Evolutionary conservation across 2,888 invertebrate species (phyloP).

Genomic region (Lasius platythorax): DNA sequence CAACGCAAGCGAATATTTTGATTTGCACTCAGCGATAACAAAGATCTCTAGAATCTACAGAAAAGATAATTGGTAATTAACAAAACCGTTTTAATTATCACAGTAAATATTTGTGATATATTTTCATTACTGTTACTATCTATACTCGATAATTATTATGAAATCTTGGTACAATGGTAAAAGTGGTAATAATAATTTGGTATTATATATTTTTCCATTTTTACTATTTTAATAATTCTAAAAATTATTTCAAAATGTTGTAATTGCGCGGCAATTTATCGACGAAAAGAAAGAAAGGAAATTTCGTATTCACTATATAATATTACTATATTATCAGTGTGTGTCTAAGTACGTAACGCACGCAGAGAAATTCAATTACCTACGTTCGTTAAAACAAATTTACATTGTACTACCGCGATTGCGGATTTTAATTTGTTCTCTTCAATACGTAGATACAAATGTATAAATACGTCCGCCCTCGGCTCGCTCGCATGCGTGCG

Average conservation of each 20-base stretch:
- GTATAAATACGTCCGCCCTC: constrained; percentile 28
- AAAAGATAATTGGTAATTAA: background rate
- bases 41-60: background rate
- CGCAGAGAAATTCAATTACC: constrained; percentile 63
- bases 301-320: constrained; percentile 20
- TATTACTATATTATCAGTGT: background rate
- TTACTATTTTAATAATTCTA: background rate
- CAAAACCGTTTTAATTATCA: background rate
- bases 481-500: constrained; percentile 24
- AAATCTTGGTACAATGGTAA: background rate
- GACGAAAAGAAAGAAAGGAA: background rate
- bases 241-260: background rate
- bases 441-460: constrained; percentile 42
- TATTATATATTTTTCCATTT: background rate
- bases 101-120: background rate
- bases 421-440: constrained; percentile 62
- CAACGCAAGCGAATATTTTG: background rate
- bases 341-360: constrained; percentile 23
- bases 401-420: constrained; percentile 62
- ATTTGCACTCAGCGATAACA: constrained; percentile 23
- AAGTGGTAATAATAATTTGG: background rate
- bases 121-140: background rate
- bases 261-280: background rate
- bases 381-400: constrained; percentile 64
- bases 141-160: background rate